Evolutionary conservation across 2,888 invertebrate genomes (phyloP).

Genomic region (Drosophila kuntzei): DNA sequence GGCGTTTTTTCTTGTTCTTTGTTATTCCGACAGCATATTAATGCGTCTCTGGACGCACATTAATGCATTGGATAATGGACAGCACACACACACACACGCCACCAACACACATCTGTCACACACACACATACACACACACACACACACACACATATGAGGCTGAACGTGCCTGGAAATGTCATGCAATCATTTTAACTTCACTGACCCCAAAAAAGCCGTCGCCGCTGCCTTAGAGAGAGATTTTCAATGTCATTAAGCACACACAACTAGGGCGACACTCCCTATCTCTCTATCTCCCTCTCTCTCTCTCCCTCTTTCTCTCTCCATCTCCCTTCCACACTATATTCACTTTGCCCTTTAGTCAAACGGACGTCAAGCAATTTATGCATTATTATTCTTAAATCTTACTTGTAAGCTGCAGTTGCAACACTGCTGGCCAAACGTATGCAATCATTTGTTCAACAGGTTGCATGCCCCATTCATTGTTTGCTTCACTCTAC

Average conservation of each 20-base stretch:
- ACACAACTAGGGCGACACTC: constrained; percentile 4
- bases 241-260: constrained; percentile 70
- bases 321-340: too few relatives aligned
- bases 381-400: constrained; percentile 18
- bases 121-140: constrained; percentile 9
- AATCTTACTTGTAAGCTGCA: constrained; percentile 18
- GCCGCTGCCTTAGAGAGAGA: constrained; percentile 40
- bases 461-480: constrained; percentile 20
- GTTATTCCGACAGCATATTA: constrained; percentile 67
- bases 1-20: constrained; percentile 7
- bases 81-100: constrained; percentile 21
- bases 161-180: constrained; percentile 54
- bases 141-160: constrained; percentile 4
- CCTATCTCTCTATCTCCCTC: neutral
- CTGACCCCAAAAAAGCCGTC: constrained; percentile 62
- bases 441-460: constrained; percentile 12
- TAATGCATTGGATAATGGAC: constrained; percentile 76
- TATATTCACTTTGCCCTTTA: neutral
- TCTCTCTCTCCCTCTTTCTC: too few relatives aligned
- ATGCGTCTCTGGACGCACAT: constrained; percentile 78
- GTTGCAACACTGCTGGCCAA: neutral
- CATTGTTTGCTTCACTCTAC: neutral
- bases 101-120: constrained; percentile 16
- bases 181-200: constrained; percentile 73
- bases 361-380: constrained; percentile 21